Evolutionary conservation across 2,797 vertebrate genomes (phyloP), one percentile per base, ranked within the genome.

Genomic region (Clarias laeviceps): DNA sequence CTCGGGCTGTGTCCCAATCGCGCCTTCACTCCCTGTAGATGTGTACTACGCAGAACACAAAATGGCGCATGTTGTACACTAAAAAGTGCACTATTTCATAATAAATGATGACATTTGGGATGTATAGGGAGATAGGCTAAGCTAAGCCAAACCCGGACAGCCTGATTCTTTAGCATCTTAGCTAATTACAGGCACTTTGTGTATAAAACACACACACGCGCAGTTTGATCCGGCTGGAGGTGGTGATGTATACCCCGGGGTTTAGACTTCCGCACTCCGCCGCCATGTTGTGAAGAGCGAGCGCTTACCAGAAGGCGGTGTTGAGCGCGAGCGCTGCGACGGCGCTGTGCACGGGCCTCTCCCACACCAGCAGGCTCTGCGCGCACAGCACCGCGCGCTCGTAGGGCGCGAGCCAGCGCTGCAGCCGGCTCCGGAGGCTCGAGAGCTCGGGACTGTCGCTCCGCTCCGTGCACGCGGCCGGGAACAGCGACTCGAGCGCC

Each of bases 361-460:
- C 98, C 97, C 98, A 99, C 34, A 99, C 98, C 91, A 98, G 90
- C 89, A 98, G 94, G 88, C 97, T 91, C 96, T 99, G 97, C 90
- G 93, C 90, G 86, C 95, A 94, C 69, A 94, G 92, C 91, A 98
- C 91, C 89, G 90, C 93, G 15, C 95, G 93, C 92, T 97, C 97
- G 91, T 97, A 97, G 87, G 94, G 96, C 83, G 94, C 70, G 78
- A 98, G 94, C 76, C 27, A 97, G 95, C 91, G 96, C 97, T 88
- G 95, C 90, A 92, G 92, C 87, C 24, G 15, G 27, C 59, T 32
- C 54, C n/a, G 77, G 37, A 80, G n/a, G 37, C 61, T 27, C 24
- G 65, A 17, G 17, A 83, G 82, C 82, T 83, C 82, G 9, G 82
- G 82, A 20, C 82, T 83, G 70, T 45, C 57, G 8, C 17, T 95